Evolutionary conservation across 2,113 vertebrate species (phyloP).

Genomic region (Malurus elegans): DNA sequence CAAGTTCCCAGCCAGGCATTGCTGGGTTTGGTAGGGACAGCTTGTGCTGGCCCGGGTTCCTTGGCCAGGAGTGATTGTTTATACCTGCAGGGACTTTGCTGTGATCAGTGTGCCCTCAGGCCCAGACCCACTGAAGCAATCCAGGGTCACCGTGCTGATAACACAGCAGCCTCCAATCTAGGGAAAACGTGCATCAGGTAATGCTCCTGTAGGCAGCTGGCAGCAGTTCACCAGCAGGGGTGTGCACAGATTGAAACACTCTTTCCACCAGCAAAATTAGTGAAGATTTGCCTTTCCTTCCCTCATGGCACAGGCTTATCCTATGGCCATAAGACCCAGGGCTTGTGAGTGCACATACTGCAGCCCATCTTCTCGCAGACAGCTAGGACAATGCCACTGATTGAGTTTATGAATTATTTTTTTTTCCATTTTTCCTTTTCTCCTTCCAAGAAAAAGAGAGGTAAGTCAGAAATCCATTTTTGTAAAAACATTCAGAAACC

Average conservation of each 20-base stretch:
- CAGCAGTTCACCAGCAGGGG: background rate
- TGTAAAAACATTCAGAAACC: slow-evolving; percentile 9
- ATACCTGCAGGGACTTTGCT: background rate
- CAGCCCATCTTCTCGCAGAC: background rate
- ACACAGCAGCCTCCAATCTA: background rate
- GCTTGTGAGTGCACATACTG: background rate
- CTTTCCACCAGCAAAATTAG: slow-evolving; percentile 1
- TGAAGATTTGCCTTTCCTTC: slow-evolving; percentile 1
- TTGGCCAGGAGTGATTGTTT: background rate
- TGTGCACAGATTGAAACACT: background rate
- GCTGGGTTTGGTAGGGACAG: background rate
- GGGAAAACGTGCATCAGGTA: background rate
- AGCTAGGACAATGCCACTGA: background rate
- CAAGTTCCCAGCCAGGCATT: background rate
- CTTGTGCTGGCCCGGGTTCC: background rate
- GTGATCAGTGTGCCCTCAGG: background rate
- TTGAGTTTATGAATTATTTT: background rate
- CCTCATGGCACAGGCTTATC: background rate
- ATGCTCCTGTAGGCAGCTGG: background rate
- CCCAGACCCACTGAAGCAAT: background rate
- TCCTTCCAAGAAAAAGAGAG: background rate
- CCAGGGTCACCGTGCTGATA: background rate
- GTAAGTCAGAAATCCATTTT: slow-evolving; percentile 8
- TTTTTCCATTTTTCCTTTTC: background rate
- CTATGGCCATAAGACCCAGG: background rate